These are phyloP conservation scores for Drosophila equinoxialis DNA, from an alignment of 1,140 invertebrate species.

Conservation along the genomic window DNA sequence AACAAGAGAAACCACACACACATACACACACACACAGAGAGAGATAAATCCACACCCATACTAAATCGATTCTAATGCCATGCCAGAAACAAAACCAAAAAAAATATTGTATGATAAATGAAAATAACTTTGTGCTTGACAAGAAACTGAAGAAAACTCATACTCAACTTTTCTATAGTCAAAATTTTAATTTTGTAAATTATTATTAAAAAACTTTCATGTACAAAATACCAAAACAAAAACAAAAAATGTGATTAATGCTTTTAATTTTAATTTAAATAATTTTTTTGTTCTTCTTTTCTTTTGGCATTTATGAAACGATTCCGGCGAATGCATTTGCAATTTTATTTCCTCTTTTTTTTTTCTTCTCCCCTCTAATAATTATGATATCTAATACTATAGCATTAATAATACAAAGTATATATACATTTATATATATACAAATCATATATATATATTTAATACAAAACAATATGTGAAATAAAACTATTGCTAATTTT, in stretches of 20 bases:
- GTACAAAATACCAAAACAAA: neutral
- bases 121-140: constrained; percentile 10
- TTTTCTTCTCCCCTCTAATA: constrained; percentile 47
- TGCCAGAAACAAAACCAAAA: neutral
- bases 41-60: constrained; percentile 28
- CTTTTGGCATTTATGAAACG: constrained; percentile 48
- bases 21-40: constrained; percentile 6
- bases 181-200: no score
- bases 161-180: no score
- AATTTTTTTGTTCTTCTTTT: neutral
- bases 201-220: neutral
- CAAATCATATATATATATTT: constrained; percentile 20
- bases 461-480: constrained; percentile 68
- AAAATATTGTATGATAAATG: constrained; percentile 3
- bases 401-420: constrained; percentile 57
- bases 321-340: constrained; percentile 70
- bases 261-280: constrained; percentile 29
- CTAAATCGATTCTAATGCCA: constrained; percentile 23
- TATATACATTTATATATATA: constrained; percentile 23
- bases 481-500: constrained; percentile 81
- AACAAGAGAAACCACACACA: constrained; percentile 7
- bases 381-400: constrained; percentile 63
- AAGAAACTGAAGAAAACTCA: neutral
- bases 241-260: constrained; percentile 66
- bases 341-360: constrained; percentile 63